A percentile compares a stretch with the other conserved stretches of the same genome.
phyloP scores from a whole-genome alignment of 2,888 invertebrate species.

The Oligia strigilis region DNA sequence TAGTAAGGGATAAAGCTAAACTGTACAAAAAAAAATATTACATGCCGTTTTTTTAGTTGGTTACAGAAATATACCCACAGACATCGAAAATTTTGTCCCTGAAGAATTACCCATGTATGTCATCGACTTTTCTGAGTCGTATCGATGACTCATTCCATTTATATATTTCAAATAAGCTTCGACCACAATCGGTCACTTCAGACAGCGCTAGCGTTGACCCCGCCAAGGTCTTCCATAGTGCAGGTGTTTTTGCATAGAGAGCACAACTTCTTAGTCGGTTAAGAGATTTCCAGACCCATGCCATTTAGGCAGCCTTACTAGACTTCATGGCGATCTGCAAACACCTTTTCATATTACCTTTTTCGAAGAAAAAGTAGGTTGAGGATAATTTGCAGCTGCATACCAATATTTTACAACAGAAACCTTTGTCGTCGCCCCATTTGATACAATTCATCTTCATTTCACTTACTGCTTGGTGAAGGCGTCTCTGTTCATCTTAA shows the following conservation, averaged over 20 bases:
- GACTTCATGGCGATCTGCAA: background rate
- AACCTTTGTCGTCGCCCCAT: background rate
- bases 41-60: too few species aligned
- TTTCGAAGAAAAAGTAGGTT: background rate
- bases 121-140: background rate
- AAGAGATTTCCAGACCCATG: background rate
- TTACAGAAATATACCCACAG: too few species aligned
- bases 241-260: too few species aligned
- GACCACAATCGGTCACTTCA: background rate
- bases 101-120: too few species aligned
- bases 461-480: too few species aligned
- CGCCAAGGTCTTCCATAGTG: background rate
- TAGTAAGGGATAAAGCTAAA: too few species aligned
- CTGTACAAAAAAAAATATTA: too few species aligned
- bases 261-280: background rate
- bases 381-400: background rate
- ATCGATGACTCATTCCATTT: background rate
- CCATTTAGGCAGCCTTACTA: background rate
- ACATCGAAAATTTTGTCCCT: too few species aligned
- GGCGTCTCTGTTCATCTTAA: too few species aligned
- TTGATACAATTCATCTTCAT: background rate
- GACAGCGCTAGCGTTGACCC: background rate
- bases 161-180: background rate
- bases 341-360: too few species aligned
- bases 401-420: background rate